Evolutionary conservation across 35 echinoderm and acorn worm species (phyloP).

Genomic region (Patiria miniata): DNA sequence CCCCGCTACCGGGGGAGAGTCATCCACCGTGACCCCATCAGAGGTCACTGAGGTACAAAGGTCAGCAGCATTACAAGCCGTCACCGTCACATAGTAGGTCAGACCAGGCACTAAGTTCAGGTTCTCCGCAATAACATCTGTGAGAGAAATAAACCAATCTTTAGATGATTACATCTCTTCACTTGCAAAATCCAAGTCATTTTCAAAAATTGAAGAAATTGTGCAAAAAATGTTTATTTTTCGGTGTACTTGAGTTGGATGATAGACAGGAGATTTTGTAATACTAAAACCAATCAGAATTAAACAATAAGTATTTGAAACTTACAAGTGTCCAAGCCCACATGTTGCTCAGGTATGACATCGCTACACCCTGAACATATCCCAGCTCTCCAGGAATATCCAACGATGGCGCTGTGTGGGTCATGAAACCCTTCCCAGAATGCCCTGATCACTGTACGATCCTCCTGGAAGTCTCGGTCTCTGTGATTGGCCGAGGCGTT

Average conservation of each 20-base stretch:
- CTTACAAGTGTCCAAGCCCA: slow-evolving; percentile 30
- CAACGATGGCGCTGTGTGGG: slow-evolving; percentile 35
- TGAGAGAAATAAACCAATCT: background rate
- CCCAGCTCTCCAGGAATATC: slow-evolving; percentile 36
- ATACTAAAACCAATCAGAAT: too few relatives aligned
- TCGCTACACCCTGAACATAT: slow-evolving; percentile 19
- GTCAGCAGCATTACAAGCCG: slow-evolving; percentile 54
- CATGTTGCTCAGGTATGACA: slow-evolving; percentile 22
- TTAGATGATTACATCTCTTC: background rate
- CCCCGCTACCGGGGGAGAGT: slow-evolving; percentile 42
- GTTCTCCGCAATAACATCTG: slow-evolving; percentile 6
- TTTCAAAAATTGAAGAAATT: background rate
- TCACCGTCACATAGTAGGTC: slow-evolving; percentile 46
- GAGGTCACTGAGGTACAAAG: slow-evolving; percentile 59
- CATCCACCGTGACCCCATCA: slow-evolving; percentile 48
- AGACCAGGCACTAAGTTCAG: slow-evolving; percentile 40
- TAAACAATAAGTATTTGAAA: too few relatives aligned
- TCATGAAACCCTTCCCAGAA: slow-evolving; percentile 59
- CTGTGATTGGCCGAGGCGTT: background rate
- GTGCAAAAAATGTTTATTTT: too few relatives aligned
- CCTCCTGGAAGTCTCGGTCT: slow-evolving; percentile 37
- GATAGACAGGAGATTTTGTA: too few relatives aligned
- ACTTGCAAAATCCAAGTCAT: background rate
- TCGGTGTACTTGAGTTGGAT: too few relatives aligned
- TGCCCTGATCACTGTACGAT: background rate